Conservation (phyloP, 2,113 vertebrate species). For the Hippocampus barbouri region DNA sequence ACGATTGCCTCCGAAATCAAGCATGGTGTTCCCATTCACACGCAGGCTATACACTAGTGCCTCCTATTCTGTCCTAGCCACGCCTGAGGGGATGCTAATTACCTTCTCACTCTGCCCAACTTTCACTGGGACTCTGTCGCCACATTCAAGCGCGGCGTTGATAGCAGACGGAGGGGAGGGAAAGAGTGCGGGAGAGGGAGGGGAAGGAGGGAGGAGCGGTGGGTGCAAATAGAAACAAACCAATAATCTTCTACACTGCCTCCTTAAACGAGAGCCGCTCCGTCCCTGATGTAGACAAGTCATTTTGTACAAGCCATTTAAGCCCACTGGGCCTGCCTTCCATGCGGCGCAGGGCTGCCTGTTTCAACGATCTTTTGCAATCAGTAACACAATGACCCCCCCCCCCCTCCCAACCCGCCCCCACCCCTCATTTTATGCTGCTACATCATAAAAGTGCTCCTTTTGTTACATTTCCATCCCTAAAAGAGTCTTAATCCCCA, state of each 20-base stretch:
- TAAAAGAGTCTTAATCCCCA: slow-evolving; percentile 92
- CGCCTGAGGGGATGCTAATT: slow-evolving; percentile 96
- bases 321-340: slow-evolving; percentile 69
- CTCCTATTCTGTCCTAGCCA: slow-evolving; percentile 67
- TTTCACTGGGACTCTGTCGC: slow-evolving; percentile 90
- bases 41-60: slow-evolving; percentile 41
- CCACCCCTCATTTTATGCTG: slow-evolving; percentile 87
- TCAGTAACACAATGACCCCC: slow-evolving; percentile 82
- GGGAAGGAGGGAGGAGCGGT: slow-evolving; percentile 63
- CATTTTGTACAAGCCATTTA: slow-evolving; percentile 75
- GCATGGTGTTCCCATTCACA: slow-evolving; percentile 46
- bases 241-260: slow-evolving; percentile 82
- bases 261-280: slow-evolving; percentile 77
- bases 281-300: slow-evolving; percentile 74
- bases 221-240: slow-evolving; percentile 86
- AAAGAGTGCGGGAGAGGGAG: slow-evolving; percentile 43
- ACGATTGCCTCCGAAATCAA: slow-evolving; percentile 42
- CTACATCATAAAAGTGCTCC: slow-evolving; percentile 95
- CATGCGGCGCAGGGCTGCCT: slow-evolving; percentile 70
- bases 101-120: slow-evolving; percentile 84
- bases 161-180: slow-evolving; percentile 69
- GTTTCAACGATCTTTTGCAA: slow-evolving; percentile 88
- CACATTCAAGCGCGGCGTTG: slow-evolving; percentile 67
- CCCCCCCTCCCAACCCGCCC: slow-evolving; percentile 38
- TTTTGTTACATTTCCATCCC: slow-evolving; percentile 95